These are phyloP conservation scores for Apogon hyalosoma DNA, from an alignment of 2,797 vertebrate genomes.

Conservation along the genomic window DNA sequence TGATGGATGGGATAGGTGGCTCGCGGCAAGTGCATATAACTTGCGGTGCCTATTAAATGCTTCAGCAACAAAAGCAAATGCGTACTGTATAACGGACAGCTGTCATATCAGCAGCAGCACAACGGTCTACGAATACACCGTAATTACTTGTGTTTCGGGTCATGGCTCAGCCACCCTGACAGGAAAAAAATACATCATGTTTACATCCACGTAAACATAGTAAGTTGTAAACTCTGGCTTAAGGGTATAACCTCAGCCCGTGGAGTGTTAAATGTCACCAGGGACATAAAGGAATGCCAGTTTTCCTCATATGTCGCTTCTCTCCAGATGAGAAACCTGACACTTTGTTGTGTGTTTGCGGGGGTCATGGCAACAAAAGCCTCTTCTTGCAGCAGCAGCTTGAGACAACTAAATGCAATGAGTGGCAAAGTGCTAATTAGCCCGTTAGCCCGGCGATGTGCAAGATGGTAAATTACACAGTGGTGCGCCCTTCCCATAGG, in stretches of 20 bases:
- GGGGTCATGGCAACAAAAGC: slow-evolving; percentile 67
- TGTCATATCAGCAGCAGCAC: background rate
- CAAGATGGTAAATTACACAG: slow-evolving; percentile 50
- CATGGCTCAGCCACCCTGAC: slow-evolving; percentile 1
- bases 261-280: slow-evolving; percentile 35
- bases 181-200: background rate
- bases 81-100: background rate
- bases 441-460: slow-evolving; percentile 40
- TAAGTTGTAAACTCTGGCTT: slow-evolving; percentile 11
- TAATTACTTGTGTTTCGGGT: slow-evolving; percentile 2
- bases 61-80: slow-evolving; percentile 27
- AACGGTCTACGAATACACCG: slow-evolving; percentile 1
- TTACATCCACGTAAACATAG: slow-evolving; percentile 15
- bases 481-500: slow-evolving; percentile 31
- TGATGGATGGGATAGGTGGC: slow-evolving; percentile 31
- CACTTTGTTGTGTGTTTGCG: slow-evolving; percentile 51
- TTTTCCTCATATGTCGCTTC: slow-evolving; percentile 46
- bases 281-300: slow-evolving; percentile 28
- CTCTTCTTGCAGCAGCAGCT: slow-evolving; percentile 32
- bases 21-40: slow-evolving; percentile 6
- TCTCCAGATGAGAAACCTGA: slow-evolving; percentile 54
- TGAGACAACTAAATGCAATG: slow-evolving; percentile 41
- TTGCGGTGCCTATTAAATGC: slow-evolving; percentile 1
- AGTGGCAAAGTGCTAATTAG: slow-evolving; percentile 61
- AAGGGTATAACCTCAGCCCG: slow-evolving; percentile 41